A percentile compares a stretch with the other conserved stretches of the same genome.
Conservation (phyloP, 2,113 vertebrate species). For the Larimichthys crocea region DNA sequence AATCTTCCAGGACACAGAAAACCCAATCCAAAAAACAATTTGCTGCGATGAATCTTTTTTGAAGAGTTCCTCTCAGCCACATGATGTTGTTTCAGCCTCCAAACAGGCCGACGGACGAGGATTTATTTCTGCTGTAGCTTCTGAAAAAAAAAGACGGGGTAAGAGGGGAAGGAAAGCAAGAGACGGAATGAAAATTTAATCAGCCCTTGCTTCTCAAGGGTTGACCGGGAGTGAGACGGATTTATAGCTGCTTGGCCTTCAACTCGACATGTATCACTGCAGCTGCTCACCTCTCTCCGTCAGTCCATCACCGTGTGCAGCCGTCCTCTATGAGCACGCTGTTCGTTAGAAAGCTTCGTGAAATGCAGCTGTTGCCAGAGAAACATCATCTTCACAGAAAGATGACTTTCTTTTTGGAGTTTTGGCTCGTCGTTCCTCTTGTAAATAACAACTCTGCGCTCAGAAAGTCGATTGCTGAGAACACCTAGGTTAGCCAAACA, state of each 20-base stretch:
- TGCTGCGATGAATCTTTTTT: slow-evolving; percentile 28
- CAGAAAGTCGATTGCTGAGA: not conserved
- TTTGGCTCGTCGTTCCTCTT: not conserved
- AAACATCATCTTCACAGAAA: not conserved
- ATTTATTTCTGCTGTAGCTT: slow-evolving; percentile 42
- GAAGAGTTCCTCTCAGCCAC: not conserved
- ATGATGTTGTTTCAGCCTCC: slow-evolving; percentile 28
- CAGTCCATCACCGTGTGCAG: slow-evolving; percentile 9
- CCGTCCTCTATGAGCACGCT: not conserved
- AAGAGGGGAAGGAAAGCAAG: slow-evolving; percentile 22
- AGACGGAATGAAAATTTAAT: slow-evolving; percentile 65
- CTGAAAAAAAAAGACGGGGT: slow-evolving; percentile 1
- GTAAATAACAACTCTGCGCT: not conserved
- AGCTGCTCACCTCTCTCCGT: slow-evolving; percentile 54
- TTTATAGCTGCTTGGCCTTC: slow-evolving; percentile 60
- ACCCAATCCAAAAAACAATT: slow-evolving; percentile 31
- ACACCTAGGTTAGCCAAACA: not conserved
- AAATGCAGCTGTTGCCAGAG: not conserved
- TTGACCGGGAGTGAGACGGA: slow-evolving; percentile 44
- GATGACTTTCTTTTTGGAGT: not conserved
- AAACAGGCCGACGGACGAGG: slow-evolving; percentile 24
- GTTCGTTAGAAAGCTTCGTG: slow-evolving; percentile 9
- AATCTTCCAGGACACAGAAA: not conserved
- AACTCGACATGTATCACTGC: slow-evolving; percentile 49
- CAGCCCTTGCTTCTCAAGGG: slow-evolving; percentile 49